phyloP scores from a whole-genome alignment of 2,113 vertebrate species.

The Callipepla squamata region DNA sequence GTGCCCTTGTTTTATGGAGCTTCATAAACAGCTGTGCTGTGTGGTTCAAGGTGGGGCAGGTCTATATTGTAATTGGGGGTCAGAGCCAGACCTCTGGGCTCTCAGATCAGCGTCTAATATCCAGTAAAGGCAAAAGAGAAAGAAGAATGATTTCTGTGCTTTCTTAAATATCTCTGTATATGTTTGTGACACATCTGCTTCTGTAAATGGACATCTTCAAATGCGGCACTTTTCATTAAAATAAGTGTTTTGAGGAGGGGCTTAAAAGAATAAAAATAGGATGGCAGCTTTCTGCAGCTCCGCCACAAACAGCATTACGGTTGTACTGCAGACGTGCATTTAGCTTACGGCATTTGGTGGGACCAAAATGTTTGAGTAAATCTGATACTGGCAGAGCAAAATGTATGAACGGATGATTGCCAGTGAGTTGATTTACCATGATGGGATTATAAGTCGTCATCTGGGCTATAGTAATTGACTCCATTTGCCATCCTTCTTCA shows the following conservation, averaged over 20 bases:
- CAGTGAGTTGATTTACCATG: conserved; percentile 35
- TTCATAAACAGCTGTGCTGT: not conserved
- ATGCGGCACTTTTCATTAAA: not conserved
- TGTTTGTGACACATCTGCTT: not conserved
- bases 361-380: conserved; percentile 31
- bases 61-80: conserved; percentile 1
- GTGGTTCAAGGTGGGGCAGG: not conserved
- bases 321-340: not conserved
- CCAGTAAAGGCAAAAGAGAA: not conserved
- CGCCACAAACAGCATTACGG: not conserved
- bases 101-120: not conserved
- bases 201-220: not conserved
- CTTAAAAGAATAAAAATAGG: conserved; percentile 2
- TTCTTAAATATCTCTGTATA: not conserved
- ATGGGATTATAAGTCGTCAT: conserved; percentile 13
- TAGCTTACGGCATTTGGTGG: conserved; percentile 25
- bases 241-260: not conserved
- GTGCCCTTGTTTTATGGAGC: not conserved
- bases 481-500: not conserved
- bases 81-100: conserved; percentile 5
- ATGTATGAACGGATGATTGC: not conserved
- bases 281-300: not conserved
- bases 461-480: conserved; percentile 12
- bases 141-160: not conserved
- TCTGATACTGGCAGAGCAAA: conserved; percentile 33